Conservation (phyloP, 2,888 invertebrate species). For the Tetrapedia diversipes region DNA sequence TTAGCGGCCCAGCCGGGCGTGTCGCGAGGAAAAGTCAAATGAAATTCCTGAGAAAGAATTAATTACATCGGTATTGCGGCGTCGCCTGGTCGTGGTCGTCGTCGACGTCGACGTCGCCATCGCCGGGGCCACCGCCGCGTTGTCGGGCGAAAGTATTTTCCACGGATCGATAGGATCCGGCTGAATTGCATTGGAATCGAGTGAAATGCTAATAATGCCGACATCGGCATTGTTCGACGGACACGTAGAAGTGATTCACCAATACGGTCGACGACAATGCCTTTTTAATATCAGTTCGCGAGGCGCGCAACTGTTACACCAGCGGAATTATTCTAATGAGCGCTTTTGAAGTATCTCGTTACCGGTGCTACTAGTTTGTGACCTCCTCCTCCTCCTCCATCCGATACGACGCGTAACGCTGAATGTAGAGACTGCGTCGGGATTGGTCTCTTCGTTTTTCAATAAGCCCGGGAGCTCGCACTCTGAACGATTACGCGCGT, state of each 20-base stretch:
- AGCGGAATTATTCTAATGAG: slow-evolving; percentile 66
- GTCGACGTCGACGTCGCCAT: too few relatives aligned
- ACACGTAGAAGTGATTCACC: slow-evolving; percentile 61
- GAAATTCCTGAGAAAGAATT: slow-evolving; percentile 58
- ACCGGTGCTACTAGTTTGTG: slow-evolving; percentile 26
- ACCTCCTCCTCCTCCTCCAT: slow-evolving; percentile 28
- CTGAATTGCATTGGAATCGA: slow-evolving; percentile 44
- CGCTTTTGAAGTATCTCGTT: slow-evolving; percentile 65
- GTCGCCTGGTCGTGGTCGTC: too few relatives aligned
- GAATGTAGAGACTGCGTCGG: slow-evolving; percentile 37
- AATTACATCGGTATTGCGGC: slow-evolving; percentile 55
- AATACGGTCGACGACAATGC: slow-evolving; percentile 64
- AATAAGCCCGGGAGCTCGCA: slow-evolving; percentile 51
- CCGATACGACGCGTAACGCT: slow-evolving; percentile 4
- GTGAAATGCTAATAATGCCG: slow-evolving; percentile 61
- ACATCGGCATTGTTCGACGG: slow-evolving; percentile 56
- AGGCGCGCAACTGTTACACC: slow-evolving; percentile 57
- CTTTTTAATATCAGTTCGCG: slow-evolving; percentile 65
- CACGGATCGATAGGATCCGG: slow-evolving; percentile 53
- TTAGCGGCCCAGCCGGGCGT: too few relatives aligned
- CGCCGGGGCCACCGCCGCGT: slow-evolving; percentile 6
- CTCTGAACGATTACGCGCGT: slow-evolving; percentile 18
- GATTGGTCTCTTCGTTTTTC: slow-evolving; percentile 42
- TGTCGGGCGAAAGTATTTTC: slow-evolving; percentile 45
- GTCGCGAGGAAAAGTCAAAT: slow-evolving; percentile 38